Evolutionary conservation across 2,888 invertebrate species (phyloP).

Genomic region (Synanthedon myopaeformis): DNA sequence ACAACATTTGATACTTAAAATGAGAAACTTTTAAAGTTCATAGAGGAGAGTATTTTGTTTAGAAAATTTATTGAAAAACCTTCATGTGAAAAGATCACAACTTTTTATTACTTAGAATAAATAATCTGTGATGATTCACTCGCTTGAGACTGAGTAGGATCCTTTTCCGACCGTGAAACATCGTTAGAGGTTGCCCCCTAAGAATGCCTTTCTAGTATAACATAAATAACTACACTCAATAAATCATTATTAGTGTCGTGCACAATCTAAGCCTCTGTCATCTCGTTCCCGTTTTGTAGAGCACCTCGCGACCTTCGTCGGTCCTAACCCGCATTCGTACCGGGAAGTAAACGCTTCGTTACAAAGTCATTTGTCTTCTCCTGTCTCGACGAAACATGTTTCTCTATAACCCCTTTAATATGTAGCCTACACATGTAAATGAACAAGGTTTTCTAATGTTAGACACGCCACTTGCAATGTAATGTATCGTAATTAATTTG

Average conservation of each 20-base stretch:
- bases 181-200: conserved; percentile 5
- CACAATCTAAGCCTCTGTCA: conserved; percentile 41
- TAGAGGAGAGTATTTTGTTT: too few relatives aligned
- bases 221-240: conserved; percentile 26
- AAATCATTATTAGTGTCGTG: conserved; percentile 61
- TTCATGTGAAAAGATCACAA: too few relatives aligned
- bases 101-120: too few relatives aligned
- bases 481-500: neutral
- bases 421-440: neutral
- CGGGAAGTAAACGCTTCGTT: conserved; percentile 49
- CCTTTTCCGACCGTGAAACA: too few relatives aligned
- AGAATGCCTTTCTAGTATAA: conserved; percentile 18
- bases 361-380: conserved; percentile 38
- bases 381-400: conserved; percentile 21
- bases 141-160: neutral
- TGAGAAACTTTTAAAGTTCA: neutral
- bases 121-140: neutral
- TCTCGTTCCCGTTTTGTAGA: conserved; percentile 43
- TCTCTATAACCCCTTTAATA: neutral
- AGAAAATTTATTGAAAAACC: too few relatives aligned
- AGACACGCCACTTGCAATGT: neutral
- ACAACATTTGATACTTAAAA: neutral
- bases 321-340: conserved; percentile 32
- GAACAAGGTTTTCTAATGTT: neutral
- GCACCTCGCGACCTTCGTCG: conserved; percentile 43